A percentile compares a stretch with the other conserved stretches of the same genome.
Evolutionary conservation across 1,140 invertebrate genomes (phyloP).

Genomic region (Sinella curviseta): DNA sequence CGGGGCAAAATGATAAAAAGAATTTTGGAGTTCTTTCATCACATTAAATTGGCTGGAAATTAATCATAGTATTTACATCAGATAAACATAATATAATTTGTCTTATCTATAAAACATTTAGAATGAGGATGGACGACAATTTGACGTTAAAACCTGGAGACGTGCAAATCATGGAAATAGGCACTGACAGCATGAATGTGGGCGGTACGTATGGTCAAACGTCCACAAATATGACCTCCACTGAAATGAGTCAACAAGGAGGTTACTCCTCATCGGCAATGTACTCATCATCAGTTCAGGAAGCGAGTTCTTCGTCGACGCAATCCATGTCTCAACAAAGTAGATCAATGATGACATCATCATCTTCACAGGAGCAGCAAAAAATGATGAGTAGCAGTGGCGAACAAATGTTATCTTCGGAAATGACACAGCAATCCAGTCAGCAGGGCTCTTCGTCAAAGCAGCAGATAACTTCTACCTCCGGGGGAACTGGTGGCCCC

Average conservation of each 20-base stretch:
- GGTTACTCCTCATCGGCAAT: not conserved
- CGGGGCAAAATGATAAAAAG: not conserved
- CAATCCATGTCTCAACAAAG: not conserved
- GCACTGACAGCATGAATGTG: not conserved
- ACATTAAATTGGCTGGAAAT: not conserved
- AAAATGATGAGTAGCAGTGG: not conserved
- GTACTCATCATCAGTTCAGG: not conserved
- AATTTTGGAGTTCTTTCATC: not conserved
- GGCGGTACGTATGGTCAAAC: not conserved
- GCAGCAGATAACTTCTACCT: not conserved
- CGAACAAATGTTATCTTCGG: conserved; percentile 17
- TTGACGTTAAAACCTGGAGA: not conserved
- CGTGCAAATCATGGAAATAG: not conserved
- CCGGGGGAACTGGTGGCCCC: not conserved
- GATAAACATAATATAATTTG: not conserved
- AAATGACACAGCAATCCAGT: not conserved
- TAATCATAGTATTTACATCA: no score
- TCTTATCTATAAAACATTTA: not conserved
- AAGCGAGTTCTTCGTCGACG: not conserved
- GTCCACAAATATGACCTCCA: not conserved
- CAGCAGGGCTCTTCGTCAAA: not conserved
- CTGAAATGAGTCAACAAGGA: not conserved
- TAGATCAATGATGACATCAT: not conserved
- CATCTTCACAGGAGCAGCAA: not conserved
- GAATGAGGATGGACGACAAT: conserved; percentile 15